Evolutionary conservation across 2,797 vertebrate species (phyloP), one percentile per base, ranked within the genome.

Genomic region (Danionella dracula): DNA sequence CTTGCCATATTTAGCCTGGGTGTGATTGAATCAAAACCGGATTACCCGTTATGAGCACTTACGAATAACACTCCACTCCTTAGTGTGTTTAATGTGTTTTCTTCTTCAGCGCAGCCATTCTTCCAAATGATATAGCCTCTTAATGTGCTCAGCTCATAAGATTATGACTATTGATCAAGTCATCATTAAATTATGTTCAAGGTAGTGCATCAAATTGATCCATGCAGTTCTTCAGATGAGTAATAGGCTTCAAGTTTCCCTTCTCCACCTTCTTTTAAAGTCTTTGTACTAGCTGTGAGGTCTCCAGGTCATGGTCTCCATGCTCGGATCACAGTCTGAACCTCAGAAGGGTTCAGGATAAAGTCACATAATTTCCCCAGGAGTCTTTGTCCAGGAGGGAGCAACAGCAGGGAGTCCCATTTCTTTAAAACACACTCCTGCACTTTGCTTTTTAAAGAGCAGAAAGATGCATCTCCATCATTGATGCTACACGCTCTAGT

Each of bases 401-500:
- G 62, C 62, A n/a, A n/a, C n/a, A 69, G 62, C 66, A 29, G 70
- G 70, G 49, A 49, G 63, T 71, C 63, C 51, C 42, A 35, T 38
- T 29, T 20, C 35, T 49, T 35, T 42, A n/a, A 10, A 35, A 40
- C 16, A 10, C 38, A 32, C 41, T n/a, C n/a, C 42, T 53, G 44
- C 40, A 11, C 40, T 38, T 3, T 27, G 19, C 19, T 61, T 53
- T 62, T 56, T 65, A 61, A 70, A 68, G 69, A 66, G 53, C 68
- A 34, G 9, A 1, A 23, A 67, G 62, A 61, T 53, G 15, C 21
- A 20, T 54, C 15, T 54, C 40, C 29, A 20, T 4, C 27, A 12
- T 46, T 4, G 50, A 60, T 63, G 66, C 76, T 58, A 70, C 70
- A 38, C 59, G 65, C 74, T 65, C 76, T 72, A 76, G 66, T 68